Base-by-base conservation (phyloP, 2,113 vertebrate species). In the Eulemur macaco region DNA sequence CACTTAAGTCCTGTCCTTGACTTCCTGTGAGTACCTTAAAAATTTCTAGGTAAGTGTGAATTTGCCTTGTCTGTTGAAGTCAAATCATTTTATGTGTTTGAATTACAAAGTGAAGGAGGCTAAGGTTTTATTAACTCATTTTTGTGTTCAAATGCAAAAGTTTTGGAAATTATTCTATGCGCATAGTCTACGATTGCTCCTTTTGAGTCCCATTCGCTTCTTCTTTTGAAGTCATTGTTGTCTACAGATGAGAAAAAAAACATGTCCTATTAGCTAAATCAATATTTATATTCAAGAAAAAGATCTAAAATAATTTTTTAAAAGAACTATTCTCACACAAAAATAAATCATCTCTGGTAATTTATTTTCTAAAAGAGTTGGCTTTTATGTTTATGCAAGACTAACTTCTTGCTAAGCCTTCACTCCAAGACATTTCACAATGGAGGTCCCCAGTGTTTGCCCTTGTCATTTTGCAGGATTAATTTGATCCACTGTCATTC, bases 261-360 rank as follows among this genome's bases (percentile, higher is more conserved):
- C 29, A n/a, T 66, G 13, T n/a, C 12, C 0, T 86, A 45, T 69
- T 89, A 69, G 42, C 5, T 39, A 95, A 96, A 89, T 45, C 3
- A 52, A 45, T 84, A 87, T 95, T 96, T 94, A 34, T 71, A 84
- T 92, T 84, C 23, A 82, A 47, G 37, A 64, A 91, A 93, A 85
- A 58, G 0, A 0, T 54, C 27, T 86, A n/a, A 73, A 78, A 45
- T 37, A 71, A 83, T 86, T 73, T 84, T 88, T 45, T 77, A 23
- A 76, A 73, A 73, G 25, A 37, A 42, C 25, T 60, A 60, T 76
- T 27, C 31, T 63, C 31, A 31, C 37, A 58, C 84, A 58, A 95
- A 96, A 91, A 39, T 74, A 89, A 96, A 80, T 74, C 20, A 88
- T 50, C 11, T 92, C 31, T 11, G 29, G 25, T 20, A 47, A 92